Percentiles rank a stretch among this genome's conserved stretches.
Evolutionary conservation across 1,140 invertebrate genomes (phyloP).

Genomic region (Drepana arcuata): DNA sequence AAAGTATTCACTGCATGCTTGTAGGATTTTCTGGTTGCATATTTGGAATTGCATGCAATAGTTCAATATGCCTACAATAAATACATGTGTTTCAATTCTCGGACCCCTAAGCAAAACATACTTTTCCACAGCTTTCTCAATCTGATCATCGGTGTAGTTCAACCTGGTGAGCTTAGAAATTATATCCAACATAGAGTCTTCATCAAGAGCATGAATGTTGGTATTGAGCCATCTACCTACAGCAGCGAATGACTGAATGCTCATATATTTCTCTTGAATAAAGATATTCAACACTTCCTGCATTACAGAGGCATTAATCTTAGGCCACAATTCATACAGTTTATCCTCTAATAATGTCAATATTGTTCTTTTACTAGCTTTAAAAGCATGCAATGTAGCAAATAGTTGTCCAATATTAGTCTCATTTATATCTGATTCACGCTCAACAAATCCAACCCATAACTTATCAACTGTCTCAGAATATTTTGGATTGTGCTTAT

Average conservation of each 20-base stretch:
- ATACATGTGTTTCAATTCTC: slow-evolving; percentile 67
- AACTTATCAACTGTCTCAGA: slow-evolving; percentile 74
- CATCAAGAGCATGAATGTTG: slow-evolving; percentile 75
- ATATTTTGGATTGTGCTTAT: slow-evolving; percentile 61
- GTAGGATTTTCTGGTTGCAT: slow-evolving; percentile 73
- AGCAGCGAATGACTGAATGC: slow-evolving; percentile 63
- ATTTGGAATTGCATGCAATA: slow-evolving; percentile 76
- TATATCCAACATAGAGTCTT: slow-evolving; percentile 74
- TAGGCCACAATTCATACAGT: slow-evolving; percentile 72
- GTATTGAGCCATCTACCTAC: slow-evolving; percentile 74
- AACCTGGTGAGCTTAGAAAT: slow-evolving; percentile 72
- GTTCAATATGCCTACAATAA: slow-evolving; percentile 76
- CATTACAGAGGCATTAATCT: slow-evolving; percentile 71
- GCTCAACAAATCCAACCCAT: slow-evolving; percentile 78
- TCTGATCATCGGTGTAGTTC: slow-evolving; percentile 70
- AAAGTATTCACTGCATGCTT: slow-evolving; percentile 75
- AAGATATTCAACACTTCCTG: slow-evolving; percentile 72
- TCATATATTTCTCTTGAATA: slow-evolving; percentile 53
- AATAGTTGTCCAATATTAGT: slow-evolving; percentile 75
- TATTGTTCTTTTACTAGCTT: slow-evolving; percentile 75
- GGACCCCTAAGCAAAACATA: slow-evolving; percentile 73
- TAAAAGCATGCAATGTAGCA: slow-evolving; percentile 73
- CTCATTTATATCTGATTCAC: slow-evolving; percentile 74
- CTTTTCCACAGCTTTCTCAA: slow-evolving; percentile 75
- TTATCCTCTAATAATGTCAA: slow-evolving; percentile 76